Conservation (phyloP, 2,113 vertebrate genomes). For the Ophiodon elongatus region DNA sequence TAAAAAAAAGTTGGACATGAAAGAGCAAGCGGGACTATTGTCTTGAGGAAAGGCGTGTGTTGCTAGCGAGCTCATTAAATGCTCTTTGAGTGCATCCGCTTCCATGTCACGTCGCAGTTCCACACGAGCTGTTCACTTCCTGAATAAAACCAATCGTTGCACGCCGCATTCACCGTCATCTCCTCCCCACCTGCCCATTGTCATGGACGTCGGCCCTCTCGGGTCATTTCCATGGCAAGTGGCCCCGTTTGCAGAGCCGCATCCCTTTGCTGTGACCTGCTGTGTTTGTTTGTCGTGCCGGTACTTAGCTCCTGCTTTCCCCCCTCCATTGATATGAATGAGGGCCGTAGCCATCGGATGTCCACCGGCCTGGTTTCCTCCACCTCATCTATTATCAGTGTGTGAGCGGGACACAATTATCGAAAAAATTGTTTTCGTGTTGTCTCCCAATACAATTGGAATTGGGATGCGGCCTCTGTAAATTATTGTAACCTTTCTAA, state of each 20-base stretch:
- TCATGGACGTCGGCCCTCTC: constrained; percentile 55
- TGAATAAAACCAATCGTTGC: constrained; percentile 24
- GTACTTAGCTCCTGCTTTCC: background rate
- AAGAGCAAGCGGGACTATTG: background rate
- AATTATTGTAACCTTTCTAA: background rate
- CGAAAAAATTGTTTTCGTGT: background rate
- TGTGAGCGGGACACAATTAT: background rate
- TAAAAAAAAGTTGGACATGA: background rate
- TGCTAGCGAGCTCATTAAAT: background rate
- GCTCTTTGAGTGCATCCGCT: background rate
- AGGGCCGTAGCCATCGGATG: background rate
- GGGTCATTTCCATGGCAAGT: constrained; percentile 72
- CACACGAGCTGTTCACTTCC: constrained; percentile 6
- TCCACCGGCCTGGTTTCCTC: background rate
- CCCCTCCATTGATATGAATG: background rate
- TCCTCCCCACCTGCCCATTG: constrained; percentile 58
- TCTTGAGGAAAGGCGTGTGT: no score
- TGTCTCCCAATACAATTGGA: background rate
- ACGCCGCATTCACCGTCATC: constrained; percentile 42
- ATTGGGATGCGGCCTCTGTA: background rate
- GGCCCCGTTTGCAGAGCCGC: constrained; percentile 54
- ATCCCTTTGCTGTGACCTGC: constrained; percentile 48
- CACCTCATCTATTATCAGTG: background rate
- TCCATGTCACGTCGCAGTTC: background rate
- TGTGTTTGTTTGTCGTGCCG: constrained; percentile 35